Percentiles rank a stretch among this genome's conserved stretches.
phyloP scores from a whole-genome alignment of 2,888 invertebrate species.

The Apodemia zela region DNA sequence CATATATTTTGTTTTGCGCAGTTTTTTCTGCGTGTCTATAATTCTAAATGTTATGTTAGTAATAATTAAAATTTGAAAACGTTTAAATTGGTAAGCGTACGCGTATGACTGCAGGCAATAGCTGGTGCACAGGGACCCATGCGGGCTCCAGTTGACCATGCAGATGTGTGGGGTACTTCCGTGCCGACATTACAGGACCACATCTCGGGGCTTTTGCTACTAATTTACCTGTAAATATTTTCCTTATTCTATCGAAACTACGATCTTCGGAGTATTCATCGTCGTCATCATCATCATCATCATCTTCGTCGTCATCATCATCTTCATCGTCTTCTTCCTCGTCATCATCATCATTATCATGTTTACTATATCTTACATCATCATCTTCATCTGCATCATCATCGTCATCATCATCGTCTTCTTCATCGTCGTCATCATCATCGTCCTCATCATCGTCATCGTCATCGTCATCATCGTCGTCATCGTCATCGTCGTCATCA shows the following conservation, averaged over 20 bases:
- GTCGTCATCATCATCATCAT: conserved; percentile 60
- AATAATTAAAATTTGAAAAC: conserved; percentile 69
- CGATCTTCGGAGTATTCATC: conserved; percentile 72
- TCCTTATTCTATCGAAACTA: conserved; percentile 74
- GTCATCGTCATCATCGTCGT: too few species aligned
- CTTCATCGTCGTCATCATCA: conserved; percentile 51
- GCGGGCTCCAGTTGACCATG: conserved; percentile 71
- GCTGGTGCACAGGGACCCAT: conserved; percentile 74
- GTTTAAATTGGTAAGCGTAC: conserved; percentile 74
- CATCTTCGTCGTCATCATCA: conserved; percentile 71
- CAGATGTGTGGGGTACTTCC: conserved; percentile 65
- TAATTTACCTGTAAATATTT: conserved; percentile 76
- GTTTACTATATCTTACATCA: conserved; percentile 45
- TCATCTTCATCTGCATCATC: conserved; percentile 65
- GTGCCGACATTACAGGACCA: conserved; percentile 61
- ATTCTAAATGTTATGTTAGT: conserved; percentile 75
- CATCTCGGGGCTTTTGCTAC: conserved; percentile 60
- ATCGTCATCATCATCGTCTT: conserved; percentile 45
- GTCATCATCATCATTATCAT: conserved; percentile 14
- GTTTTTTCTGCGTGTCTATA: conserved; percentile 64
- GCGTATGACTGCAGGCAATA: conserved; percentile 85
- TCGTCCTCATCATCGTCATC: conserved; percentile 69
- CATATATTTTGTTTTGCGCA: conserved; percentile 58
- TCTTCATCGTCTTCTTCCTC: conserved; percentile 42
- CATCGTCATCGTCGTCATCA: conserved; percentile 52